Conservation (phyloP, 2,888 invertebrate genomes). For the Anaspis maculata region DNA sequence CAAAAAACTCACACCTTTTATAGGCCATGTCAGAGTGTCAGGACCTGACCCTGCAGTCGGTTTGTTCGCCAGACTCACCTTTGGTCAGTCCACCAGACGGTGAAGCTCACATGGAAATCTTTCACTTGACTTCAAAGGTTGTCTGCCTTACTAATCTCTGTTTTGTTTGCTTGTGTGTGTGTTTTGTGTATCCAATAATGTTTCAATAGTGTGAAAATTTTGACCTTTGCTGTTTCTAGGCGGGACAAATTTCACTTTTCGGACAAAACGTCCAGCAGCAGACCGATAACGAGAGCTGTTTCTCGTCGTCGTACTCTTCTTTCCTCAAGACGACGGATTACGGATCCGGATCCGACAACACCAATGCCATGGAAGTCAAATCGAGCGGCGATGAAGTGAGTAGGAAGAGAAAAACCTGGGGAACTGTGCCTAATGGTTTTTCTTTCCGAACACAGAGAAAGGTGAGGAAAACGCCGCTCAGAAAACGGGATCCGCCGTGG, state of each 20-base stretch:
- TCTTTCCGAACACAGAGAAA: too few relatives aligned
- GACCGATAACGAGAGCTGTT: constrained; percentile 52
- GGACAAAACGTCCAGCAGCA: too few relatives aligned
- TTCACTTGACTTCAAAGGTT: constrained; percentile 32
- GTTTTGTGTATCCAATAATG: too few relatives aligned
- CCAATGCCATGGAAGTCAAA: constrained; percentile 28
- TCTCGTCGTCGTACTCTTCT: constrained; percentile 63
- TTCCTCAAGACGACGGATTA: constrained; percentile 60
- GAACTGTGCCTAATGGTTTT: too few relatives aligned
- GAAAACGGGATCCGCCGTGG: constrained; percentile 57
- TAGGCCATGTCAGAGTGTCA: constrained; percentile 52
- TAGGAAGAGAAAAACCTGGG: too few relatives aligned
- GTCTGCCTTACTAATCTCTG: constrained; percentile 11
- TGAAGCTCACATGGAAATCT: constrained; percentile 33
- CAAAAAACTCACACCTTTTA: constrained; percentile 14
- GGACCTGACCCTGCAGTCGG: constrained; percentile 42
- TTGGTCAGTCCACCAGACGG: constrained; percentile 38
- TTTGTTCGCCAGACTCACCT: constrained; percentile 43
- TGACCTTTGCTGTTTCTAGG: too few relatives aligned
- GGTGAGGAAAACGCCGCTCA: constrained; percentile 37
- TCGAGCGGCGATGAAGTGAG: constrained; percentile 26
- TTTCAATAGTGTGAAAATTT: too few relatives aligned
- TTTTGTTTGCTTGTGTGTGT: constrained; percentile 11
- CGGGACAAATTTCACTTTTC: too few relatives aligned
- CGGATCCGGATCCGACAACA: constrained; percentile 40